Base-by-base conservation (phyloP, 2,113 vertebrate species). In the Ciconia boyciana region DNA sequence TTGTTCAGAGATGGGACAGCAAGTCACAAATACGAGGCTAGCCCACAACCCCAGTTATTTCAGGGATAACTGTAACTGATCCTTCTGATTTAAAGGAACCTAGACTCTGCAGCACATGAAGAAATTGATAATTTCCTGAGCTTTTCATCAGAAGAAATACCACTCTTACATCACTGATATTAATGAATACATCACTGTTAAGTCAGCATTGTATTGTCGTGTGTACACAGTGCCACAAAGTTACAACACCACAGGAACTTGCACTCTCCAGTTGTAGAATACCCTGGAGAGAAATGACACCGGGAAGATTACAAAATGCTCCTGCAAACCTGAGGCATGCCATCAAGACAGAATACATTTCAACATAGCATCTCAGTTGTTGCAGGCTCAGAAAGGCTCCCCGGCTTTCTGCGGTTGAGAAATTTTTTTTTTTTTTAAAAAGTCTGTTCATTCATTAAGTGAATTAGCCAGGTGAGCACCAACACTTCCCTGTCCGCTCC, bases 201-300 rank as follows among this genome's bases (percentile, higher is more conserved):
- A 89, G 94, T 94, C 94, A 95, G 92, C 70, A 61, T 3, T 44
- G 82, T 7, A 36, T 19, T 85, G 93, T 85, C 89, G 36, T 85
- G 83, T 70, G 94, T 51, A 87, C 91, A 85, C 76, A 66, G 91
- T 62, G 93, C 64, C 87, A 43, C 88, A 75, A 46, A 90, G 93
- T 97, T 97, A 97, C 96, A 90, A 64, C 97, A 97, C 76, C 76
- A 70, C 95, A 83, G 82, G 95, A 91, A 96, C 87, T 97, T 93
- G 94, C 92, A 77, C 95, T 96, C 95, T 85, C 77, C 68, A 94
- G 92, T 32, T 89, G 91, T 65, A 91, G 90, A 84, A 81, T 78
- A 71, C 95, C 93, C 93, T 44, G 90, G 58, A 87, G 90, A 95
- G 92, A 96, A 96, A 90, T 87, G 90, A 96, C 93, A 95, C 69